These are phyloP conservation scores for Halcyon leucocephala DNA, from an alignment of 2,797 vertebrate genomes.

Conservation along the genomic window DNA sequence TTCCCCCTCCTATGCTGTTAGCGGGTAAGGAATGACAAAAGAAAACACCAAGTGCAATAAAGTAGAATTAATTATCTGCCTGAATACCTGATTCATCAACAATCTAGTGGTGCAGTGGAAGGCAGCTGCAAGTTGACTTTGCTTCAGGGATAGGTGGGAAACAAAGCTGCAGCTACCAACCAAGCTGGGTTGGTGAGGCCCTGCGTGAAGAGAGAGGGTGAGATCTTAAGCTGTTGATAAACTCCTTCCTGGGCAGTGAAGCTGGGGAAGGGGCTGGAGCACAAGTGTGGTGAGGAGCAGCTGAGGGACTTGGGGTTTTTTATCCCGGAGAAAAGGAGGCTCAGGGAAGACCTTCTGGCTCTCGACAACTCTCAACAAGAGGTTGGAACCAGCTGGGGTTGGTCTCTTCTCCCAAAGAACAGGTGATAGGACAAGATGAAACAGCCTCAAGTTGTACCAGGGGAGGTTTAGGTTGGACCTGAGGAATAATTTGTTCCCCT, in stretches of 20 bases:
- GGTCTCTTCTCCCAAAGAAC: no score
- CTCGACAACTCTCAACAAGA: no score
- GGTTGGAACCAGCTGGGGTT: no score
- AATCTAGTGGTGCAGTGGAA: background rate
- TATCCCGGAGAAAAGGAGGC: no score
- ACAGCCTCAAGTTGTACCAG: no score
- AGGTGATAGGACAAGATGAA: no score
- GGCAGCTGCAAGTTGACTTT: background rate
- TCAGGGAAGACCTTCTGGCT: no score
- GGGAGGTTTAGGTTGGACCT: no score
- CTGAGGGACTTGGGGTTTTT: no score
- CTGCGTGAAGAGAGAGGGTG: accelerated
- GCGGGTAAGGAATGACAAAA: background rate
- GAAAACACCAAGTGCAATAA: background rate
- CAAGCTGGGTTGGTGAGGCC: background rate
- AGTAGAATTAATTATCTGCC: background rate
- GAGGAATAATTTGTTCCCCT: no score
- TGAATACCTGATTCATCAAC: background rate
- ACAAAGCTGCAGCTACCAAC: background rate
- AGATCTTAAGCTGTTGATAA: background rate
- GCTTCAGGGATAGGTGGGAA: background rate
- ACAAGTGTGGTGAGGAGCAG: no score
- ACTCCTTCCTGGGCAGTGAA: background rate
- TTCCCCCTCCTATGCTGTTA: background rate
- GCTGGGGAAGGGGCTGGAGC: no score